A percentile compares a stretch with the other conserved stretches of the same genome.
phyloP scores from a whole-genome alignment of 2,888 invertebrate species.

The Apotomis turbidana region DNA sequence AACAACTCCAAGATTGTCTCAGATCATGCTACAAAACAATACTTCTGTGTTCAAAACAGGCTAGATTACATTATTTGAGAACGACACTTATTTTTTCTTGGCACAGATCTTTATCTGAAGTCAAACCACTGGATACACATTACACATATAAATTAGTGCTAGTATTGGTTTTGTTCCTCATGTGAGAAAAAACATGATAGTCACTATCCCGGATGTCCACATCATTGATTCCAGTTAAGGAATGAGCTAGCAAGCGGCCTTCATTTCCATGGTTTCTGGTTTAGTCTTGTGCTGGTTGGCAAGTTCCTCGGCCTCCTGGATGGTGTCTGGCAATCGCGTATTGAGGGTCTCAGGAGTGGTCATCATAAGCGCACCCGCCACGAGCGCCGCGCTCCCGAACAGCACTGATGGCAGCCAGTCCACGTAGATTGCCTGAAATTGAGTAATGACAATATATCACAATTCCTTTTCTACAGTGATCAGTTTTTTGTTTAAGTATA shows the following conservation, averaged over 20 bases:
- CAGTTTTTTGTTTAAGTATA: not conserved
- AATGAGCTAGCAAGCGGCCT: conserved; percentile 46
- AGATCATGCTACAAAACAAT: no score
- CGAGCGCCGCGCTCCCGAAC: conserved; percentile 82
- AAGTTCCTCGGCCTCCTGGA: conserved; percentile 83
- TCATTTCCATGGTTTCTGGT: conserved; percentile 55
- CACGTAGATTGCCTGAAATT: conserved; percentile 75
- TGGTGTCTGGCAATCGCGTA: conserved; percentile 84
- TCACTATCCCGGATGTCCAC: not conserved
- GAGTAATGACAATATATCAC: not conserved
- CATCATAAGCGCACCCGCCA: conserved; percentile 82
- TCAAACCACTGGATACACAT: no score
- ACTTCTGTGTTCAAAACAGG: no score
- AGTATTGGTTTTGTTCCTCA: no score
- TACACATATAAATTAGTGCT: no score
- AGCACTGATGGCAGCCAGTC: conserved; percentile 83
- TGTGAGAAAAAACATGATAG: no score
- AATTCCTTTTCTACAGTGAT: not conserved
- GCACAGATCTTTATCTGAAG: no score
- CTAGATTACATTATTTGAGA: no score
- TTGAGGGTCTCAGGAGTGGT: conserved; percentile 86
- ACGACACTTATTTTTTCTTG: no score
- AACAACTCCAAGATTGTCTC: no score
- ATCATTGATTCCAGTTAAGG: not conserved
- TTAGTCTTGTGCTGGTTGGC: conserved; percentile 44